Evolutionary conservation across 2,113 vertebrate genomes (phyloP).

Genomic region (Eclectus roratus): DNA sequence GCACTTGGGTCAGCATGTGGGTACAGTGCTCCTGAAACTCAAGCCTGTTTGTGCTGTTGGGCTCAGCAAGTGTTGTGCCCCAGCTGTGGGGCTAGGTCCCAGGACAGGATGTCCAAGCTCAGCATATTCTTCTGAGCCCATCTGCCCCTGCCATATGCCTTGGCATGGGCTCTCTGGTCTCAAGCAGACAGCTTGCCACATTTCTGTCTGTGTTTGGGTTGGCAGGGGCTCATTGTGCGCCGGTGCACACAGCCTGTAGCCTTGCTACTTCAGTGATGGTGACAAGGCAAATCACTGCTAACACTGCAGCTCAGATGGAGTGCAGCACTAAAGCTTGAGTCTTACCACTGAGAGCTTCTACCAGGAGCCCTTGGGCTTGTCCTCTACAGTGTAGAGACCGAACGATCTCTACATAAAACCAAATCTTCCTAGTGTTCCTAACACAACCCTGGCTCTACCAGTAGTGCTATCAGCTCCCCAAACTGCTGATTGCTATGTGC

Average conservation of each 20-base stretch:
- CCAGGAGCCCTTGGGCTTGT: background rate
- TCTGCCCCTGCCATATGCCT: background rate
- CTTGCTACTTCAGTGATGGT: background rate
- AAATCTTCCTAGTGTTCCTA: background rate
- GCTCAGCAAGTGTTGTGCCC: background rate
- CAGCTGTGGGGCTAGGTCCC: background rate
- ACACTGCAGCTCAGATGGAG: background rate
- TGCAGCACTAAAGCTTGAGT: background rate
- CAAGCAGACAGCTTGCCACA: background rate
- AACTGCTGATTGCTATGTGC: background rate
- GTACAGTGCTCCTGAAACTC: background rate
- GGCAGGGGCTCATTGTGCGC: accelerated
- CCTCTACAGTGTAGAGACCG: background rate
- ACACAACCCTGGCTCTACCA: background rate
- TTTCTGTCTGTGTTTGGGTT: accelerated
- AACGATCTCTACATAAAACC: background rate
- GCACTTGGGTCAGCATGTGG: background rate
- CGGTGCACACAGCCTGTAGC: background rate
- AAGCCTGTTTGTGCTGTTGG: background rate
- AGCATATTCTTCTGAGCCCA: background rate
- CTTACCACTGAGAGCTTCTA: background rate
- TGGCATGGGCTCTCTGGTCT: background rate
- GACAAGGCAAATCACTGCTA: background rate
- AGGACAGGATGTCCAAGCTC: background rate
- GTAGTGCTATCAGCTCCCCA: background rate